Conservation (phyloP, 2,888 invertebrate genomes). For the Rhodophaea formosa region DNA sequence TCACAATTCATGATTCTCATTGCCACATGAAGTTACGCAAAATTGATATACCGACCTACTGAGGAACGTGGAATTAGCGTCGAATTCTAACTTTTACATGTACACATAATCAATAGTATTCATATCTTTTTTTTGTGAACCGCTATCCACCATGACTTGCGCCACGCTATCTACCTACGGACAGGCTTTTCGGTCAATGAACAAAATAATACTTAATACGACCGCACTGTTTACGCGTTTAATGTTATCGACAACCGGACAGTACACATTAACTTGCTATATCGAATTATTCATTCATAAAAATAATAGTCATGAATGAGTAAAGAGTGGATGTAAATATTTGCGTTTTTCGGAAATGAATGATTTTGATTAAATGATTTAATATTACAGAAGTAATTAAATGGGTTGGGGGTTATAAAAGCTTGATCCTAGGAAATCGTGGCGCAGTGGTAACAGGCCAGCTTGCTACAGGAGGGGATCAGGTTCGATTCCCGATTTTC, state of each 20-base stretch:
- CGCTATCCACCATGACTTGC: conserved; percentile 6
- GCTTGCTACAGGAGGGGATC: too few species aligned
- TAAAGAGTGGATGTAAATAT: neutral
- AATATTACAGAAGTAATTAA: neutral
- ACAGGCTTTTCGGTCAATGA: conserved; percentile 43
- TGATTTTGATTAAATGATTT: neutral
- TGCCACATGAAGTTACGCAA: too few species aligned
- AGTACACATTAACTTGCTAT: conserved; percentile 3
- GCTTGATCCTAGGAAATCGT: too few species aligned
- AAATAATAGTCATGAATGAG: conserved; percentile 8
- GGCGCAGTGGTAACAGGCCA: too few species aligned
- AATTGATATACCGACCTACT: too few species aligned
- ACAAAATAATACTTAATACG: conserved; percentile 39
- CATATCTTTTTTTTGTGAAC: too few species aligned
- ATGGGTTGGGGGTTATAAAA: too few species aligned
- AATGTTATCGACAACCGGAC: conserved; percentile 36
- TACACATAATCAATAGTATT: too few species aligned
- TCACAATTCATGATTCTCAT: too few species aligned
- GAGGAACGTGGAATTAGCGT: too few species aligned
- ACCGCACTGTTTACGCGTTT: conserved; percentile 43
- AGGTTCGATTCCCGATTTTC: too few species aligned
- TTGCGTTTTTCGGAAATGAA: neutral
- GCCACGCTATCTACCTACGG: conserved; percentile 21
- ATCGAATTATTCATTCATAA: conserved; percentile 19
- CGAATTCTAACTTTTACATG: too few species aligned